Conservation (phyloP, 2,113 vertebrate species). For the Acanthochromis polyacanthus region DNA sequence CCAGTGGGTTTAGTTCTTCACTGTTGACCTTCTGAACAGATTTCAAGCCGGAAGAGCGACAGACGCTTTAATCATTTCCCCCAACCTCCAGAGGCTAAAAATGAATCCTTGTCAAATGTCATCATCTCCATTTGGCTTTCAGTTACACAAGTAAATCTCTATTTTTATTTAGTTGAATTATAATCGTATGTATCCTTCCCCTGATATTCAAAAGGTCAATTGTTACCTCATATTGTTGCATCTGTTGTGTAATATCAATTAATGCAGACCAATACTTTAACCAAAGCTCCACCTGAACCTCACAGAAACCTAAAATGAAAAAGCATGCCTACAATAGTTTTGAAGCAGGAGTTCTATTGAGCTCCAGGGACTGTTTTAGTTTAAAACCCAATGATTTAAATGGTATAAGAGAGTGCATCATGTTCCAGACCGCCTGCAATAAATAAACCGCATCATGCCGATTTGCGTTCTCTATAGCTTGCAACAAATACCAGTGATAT, state of each 20-base stretch:
- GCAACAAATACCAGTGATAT: constrained; percentile 2
- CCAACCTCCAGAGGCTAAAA: too few species aligned
- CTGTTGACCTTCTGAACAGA: too few species aligned
- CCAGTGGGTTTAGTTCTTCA: too few species aligned
- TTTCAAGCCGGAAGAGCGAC: too few species aligned
- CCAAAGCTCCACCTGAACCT: background rate
- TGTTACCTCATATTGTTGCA: background rate
- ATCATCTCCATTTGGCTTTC: too few species aligned
- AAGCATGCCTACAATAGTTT: constrained; percentile 1
- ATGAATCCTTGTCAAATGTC: too few species aligned
- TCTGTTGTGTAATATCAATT: background rate
- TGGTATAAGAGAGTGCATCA: background rate
- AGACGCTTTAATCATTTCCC: too few species aligned
- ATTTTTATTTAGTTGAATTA: too few species aligned
- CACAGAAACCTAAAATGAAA: background rate
- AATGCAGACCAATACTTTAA: background rate
- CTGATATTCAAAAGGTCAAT: background rate
- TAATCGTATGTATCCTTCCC: too few species aligned
- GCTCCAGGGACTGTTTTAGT: background rate
- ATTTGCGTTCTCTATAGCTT: background rate
- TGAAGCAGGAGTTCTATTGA: background rate
- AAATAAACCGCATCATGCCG: background rate
- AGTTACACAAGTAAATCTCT: too few species aligned
- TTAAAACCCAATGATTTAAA: background rate
- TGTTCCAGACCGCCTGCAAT: background rate